phyloP scores from a whole-genome alignment of 2,888 invertebrate genomes.

The Lingula anatina region DNA sequence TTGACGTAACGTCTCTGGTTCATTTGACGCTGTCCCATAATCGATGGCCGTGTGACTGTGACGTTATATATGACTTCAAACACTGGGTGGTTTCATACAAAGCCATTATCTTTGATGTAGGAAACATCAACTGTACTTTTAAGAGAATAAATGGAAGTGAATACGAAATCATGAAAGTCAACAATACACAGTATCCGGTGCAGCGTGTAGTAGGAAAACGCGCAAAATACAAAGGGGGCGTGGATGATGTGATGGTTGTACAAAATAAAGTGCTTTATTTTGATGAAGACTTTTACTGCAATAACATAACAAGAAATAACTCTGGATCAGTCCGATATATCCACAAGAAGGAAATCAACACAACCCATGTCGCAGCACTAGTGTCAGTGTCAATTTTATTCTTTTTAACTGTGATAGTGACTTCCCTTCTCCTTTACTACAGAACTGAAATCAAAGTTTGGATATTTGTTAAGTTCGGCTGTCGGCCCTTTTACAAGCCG shows the following conservation, averaged over 20 bases:
- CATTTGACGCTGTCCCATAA: neutral
- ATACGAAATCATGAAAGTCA: neutral
- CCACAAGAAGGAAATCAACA: no score
- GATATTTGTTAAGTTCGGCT: conserved; percentile 3
- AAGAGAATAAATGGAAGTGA: neutral
- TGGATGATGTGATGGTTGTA: neutral
- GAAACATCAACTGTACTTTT: neutral
- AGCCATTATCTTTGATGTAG: neutral
- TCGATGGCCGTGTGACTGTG: neutral
- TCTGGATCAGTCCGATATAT: no score
- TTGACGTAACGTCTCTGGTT: neutral
- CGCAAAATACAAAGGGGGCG: no score
- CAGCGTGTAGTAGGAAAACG: no score
- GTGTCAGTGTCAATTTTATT: neutral
- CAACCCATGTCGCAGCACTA: neutral
- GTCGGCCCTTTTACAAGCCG: neutral
- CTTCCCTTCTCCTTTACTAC: neutral
- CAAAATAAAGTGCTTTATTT: neutral
- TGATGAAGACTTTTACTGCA: neutral
- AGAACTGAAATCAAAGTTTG: conserved; percentile 3
- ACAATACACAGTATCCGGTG: neutral
- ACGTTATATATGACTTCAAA: neutral
- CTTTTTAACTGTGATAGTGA: neutral
- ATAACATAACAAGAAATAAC: neutral
- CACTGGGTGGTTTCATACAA: neutral